phyloP scores from a whole-genome alignment of 1,140 invertebrate species.

The Zelostemma sp. region DNA sequence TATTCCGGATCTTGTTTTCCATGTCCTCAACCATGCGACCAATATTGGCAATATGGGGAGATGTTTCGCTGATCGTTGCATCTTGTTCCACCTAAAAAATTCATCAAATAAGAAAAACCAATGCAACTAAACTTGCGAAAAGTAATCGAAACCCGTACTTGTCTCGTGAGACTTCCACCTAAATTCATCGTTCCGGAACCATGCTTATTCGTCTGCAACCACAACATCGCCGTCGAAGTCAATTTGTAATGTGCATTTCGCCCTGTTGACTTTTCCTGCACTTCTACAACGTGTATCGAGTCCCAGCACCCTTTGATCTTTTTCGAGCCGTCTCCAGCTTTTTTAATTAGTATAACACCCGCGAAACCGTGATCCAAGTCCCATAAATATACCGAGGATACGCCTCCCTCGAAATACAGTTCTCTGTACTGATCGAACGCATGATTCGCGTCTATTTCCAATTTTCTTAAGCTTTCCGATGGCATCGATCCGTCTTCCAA shows the following conservation, averaged over 20 bases:
- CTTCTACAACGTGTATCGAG: slow-evolving; percentile 99
- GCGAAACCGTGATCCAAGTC: slow-evolving; percentile 99
- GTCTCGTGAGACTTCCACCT: slow-evolving; percentile 96
- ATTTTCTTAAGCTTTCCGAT: slow-evolving; percentile 92
- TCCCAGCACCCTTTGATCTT: slow-evolving; percentile 99
- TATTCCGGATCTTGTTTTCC: slow-evolving; percentile 99
- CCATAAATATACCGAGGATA: slow-evolving; percentile 99
- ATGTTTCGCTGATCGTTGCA: slow-evolving; percentile 87
- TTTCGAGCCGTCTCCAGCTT: slow-evolving; percentile 96
- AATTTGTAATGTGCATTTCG: slow-evolving; percentile 98
- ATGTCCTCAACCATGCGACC: slow-evolving; percentile 97
- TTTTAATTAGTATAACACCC: slow-evolving; percentile 99
- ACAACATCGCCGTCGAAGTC: slow-evolving; percentile 99
- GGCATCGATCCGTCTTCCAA: slow-evolving; percentile 99
- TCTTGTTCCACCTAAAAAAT: slow-evolving; percentile 87
- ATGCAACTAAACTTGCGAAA: background rate
- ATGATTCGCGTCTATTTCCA: slow-evolving; percentile 98
- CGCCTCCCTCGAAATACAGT: slow-evolving; percentile 99
- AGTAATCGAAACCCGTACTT: slow-evolving; percentile 72
- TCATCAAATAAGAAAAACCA: slow-evolving; percentile 13
- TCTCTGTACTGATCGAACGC: slow-evolving; percentile 99
- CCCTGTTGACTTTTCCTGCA: slow-evolving; percentile 94
- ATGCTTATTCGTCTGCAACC: slow-evolving; percentile 98
- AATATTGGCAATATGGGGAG: slow-evolving; percentile 98
- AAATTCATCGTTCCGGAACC: slow-evolving; percentile 98